phyloP scores from a whole-genome alignment of 2,113 vertebrate genomes.

The Rana temporaria region DNA sequence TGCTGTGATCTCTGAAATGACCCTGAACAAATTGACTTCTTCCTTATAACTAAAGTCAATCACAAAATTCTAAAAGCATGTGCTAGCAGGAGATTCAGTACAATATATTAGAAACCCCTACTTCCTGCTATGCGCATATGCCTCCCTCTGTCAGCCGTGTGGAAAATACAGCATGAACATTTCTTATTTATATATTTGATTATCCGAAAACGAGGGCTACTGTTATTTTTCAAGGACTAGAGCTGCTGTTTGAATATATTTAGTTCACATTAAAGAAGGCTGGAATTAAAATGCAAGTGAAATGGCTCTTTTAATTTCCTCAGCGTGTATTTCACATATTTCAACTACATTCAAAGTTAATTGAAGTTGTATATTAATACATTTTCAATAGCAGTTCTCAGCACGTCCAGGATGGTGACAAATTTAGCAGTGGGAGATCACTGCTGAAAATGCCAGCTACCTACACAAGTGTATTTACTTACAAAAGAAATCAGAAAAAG shows the following conservation, averaged over 20 bases:
- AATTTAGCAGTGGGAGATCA: conserved; percentile 26
- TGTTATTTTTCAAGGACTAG: conserved; percentile 16
- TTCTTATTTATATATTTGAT: neutral
- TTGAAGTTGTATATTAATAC: conserved; percentile 47
- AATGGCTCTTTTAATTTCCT: conserved; percentile 41
- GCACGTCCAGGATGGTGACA: conserved; percentile 15
- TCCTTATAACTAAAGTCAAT: neutral
- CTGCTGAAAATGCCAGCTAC: conserved; percentile 40
- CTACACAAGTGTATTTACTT: conserved; percentile 43
- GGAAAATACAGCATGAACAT: neutral
- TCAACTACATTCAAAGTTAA: conserved; percentile 43
- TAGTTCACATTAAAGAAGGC: conserved; percentile 26
- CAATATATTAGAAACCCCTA: neutral
- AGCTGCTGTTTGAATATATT: conserved; percentile 20
- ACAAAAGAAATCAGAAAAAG: conserved; percentile 36
- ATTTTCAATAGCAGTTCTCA: conserved; percentile 42
- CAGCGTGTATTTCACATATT: conserved; percentile 46
- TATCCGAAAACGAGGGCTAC: neutral
- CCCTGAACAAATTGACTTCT: too few species aligned
- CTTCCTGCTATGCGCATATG: neutral
- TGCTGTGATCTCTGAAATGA: too few species aligned
- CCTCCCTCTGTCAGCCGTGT: neutral
- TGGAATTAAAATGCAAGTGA: conserved; percentile 18
- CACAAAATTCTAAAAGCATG: neutral
- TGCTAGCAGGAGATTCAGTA: neutral